These are phyloP conservation scores for Ormia ochracea DNA, from an alignment of 2,888 invertebrate species.

Conservation along the genomic window DNA sequence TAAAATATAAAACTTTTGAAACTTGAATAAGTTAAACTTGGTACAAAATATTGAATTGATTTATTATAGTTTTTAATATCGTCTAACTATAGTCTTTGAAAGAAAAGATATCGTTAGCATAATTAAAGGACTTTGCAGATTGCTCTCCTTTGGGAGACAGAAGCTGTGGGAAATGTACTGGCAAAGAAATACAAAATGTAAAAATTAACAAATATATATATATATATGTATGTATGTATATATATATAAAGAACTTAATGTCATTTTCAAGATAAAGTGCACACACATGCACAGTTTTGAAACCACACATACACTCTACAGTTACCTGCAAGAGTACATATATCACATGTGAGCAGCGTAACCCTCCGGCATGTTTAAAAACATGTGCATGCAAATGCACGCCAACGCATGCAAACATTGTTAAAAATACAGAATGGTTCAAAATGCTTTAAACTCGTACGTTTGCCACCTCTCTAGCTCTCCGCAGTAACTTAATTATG, in stretches of 20 bases:
- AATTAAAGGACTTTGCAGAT: background rate
- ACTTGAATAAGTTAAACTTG: no score
- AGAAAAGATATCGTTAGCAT: background rate
- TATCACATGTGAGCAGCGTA: background rate
- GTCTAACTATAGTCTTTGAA: no score
- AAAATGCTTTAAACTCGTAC: no score
- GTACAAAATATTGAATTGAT: no score
- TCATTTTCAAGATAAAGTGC: slow-evolving; percentile 54
- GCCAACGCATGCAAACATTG: background rate
- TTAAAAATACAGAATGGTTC: no score
- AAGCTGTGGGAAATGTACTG: slow-evolving; percentile 24
- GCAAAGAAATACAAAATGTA: slow-evolving; percentile 36
- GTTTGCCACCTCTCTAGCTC: no score
- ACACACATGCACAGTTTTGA: background rate
- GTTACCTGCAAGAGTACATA: no score
- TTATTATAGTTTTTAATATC: no score
- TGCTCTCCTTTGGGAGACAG: background rate
- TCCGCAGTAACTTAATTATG: no score
- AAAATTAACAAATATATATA: background rate
- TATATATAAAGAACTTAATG: slow-evolving; percentile 49
- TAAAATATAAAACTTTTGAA: no score
- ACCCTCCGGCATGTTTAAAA: background rate
- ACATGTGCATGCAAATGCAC: background rate
- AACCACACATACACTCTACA: background rate
- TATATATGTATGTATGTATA: no score